Evolutionary conservation across 2,113 vertebrate species (phyloP).

Genomic region (Microtus montanus): DNA sequence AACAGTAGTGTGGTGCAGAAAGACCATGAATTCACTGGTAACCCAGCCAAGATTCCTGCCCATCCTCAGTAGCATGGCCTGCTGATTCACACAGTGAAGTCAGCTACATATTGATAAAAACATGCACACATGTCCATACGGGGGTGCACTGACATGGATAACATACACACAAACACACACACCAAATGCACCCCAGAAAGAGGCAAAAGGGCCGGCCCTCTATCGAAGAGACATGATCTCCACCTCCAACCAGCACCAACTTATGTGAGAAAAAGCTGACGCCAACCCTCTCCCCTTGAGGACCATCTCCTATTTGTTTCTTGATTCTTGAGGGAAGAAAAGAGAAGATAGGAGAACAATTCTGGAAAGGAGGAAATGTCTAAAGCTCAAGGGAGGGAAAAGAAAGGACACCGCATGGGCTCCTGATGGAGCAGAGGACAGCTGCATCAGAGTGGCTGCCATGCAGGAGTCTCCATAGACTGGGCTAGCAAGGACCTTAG

Average conservation of each 20-base stretch:
- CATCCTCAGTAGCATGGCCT: not conserved
- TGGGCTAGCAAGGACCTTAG: not conserved
- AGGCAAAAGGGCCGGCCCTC: not conserved
- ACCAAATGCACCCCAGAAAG: not conserved
- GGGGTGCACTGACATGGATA: not conserved
- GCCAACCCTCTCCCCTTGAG: not conserved
- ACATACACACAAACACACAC: not conserved
- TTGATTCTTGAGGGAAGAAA: not conserved
- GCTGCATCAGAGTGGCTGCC: not conserved
- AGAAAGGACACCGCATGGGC: not conserved
- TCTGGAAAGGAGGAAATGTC: not conserved
- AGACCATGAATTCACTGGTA: not conserved
- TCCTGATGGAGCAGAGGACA: not conserved
- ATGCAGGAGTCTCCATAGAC: not conserved
- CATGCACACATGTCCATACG: not conserved
- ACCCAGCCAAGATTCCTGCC: not conserved
- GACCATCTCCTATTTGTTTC: not conserved
- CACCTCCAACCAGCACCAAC: not conserved
- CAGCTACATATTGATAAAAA: not conserved
- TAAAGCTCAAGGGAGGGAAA: not conserved
- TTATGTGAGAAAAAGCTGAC: not conserved
- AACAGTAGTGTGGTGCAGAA: not conserved
- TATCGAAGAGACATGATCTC: not conserved
- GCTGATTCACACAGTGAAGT: not conserved
- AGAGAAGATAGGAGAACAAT: not conserved